Evolutionary conservation across 64 coral and sea anemone genomes (phyloP).

Genomic region (Dendronephthya gigantea): DNA sequence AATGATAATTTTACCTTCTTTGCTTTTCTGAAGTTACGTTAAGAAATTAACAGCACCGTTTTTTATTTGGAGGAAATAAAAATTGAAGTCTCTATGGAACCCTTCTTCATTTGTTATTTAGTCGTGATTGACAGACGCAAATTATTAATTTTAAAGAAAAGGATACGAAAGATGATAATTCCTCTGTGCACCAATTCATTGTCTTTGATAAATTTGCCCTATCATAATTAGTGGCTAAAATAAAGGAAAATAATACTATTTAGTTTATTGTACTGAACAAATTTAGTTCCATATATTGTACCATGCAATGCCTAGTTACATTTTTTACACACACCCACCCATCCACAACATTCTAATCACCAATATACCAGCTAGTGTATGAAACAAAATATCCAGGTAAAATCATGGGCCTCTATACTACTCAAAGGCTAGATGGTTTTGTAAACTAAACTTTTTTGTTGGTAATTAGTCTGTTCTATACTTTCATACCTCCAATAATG

Average conservation of each 20-base stretch:
- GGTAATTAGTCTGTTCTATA: neutral
- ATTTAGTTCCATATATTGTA: neutral
- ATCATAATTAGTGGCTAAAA: constrained; percentile 68
- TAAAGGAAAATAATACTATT: neutral
- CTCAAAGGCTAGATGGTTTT: neutral
- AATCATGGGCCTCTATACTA: too few species aligned
- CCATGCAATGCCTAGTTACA: too few species aligned
- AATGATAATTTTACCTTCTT: constrained; percentile 90
- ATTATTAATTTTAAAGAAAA: constrained; percentile 5
- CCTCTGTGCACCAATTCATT: constrained; percentile 85
- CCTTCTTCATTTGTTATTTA: neutral
- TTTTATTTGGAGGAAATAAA: neutral
- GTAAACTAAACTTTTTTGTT: neutral
- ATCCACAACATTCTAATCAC: too few species aligned
- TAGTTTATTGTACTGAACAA: neutral
- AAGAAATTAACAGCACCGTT: neutral
- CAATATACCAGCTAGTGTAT: too few species aligned
- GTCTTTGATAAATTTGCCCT: constrained; percentile 75
- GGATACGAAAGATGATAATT: constrained; percentile 98
- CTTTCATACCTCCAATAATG: constrained; percentile 92
- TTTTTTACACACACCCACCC: too few species aligned
- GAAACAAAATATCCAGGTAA: too few species aligned
- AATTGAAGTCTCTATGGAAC: neutral
- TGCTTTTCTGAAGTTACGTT: constrained; percentile 59
- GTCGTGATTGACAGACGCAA: neutral